Evolutionary conservation across 1,140 invertebrate species (phyloP).

Genomic region (Cydia strobilella): DNA sequence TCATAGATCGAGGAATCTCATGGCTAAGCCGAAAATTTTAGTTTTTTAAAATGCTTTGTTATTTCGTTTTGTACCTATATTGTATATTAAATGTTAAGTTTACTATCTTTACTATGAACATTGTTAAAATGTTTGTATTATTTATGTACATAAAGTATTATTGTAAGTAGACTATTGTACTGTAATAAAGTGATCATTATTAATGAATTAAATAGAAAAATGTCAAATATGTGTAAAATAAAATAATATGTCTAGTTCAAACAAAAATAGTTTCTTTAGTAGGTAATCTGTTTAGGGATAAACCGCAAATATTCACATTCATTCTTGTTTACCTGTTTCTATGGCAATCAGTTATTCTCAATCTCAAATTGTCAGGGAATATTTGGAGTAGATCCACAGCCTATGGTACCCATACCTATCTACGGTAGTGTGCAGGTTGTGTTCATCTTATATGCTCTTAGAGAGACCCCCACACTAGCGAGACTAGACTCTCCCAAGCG

Average conservation of each 20-base stretch:
- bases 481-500: too few relatives aligned
- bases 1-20: slow-evolving; percentile 6
- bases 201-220: slow-evolving; percentile 58
- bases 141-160: slow-evolving; percentile 73
- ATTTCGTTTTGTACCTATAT: slow-evolving; percentile 68
- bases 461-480: too few relatives aligned
- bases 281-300: not conserved
- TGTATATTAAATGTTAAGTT: slow-evolving; percentile 77
- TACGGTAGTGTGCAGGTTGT: not conserved
- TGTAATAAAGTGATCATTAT: slow-evolving; percentile 55
- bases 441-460: too few relatives aligned
- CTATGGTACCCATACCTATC: not conserved
- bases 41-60: slow-evolving; percentile 56
- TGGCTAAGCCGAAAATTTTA: slow-evolving; percentile 52
- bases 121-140: slow-evolving; percentile 78
- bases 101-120: slow-evolving; percentile 55
- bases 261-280: slow-evolving; percentile 23
- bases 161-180: slow-evolving; percentile 69
- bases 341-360: too few relatives aligned
- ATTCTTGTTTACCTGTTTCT: not conserved
- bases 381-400: too few relatives aligned
- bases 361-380: too few relatives aligned
- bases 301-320: not conserved
- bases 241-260: slow-evolving; percentile 37
- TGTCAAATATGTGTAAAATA: slow-evolving; percentile 56